A percentile compares a stretch with the other conserved stretches of the same genome.
These are phyloP conservation scores for Euura lappo DNA, from an alignment of 1,140 invertebrate genomes.

Conservation along the genomic window DNA sequence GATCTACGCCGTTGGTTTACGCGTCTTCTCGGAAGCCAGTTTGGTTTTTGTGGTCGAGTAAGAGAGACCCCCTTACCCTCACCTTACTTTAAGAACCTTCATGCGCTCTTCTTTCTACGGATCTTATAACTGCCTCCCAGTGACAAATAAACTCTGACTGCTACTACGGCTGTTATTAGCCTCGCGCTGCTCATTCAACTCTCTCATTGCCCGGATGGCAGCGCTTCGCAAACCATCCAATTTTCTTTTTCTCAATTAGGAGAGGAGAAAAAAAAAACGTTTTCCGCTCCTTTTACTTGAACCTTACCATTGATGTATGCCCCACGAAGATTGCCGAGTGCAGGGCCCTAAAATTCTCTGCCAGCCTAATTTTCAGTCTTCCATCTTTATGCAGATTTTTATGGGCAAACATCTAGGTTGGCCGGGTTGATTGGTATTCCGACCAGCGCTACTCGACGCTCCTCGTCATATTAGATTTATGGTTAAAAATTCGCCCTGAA, in stretches of 20 bases:
- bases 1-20: slow-evolving; percentile 40
- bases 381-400: slow-evolving; percentile 48
- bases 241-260: no score
- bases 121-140: slow-evolving; percentile 33
- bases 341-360: slow-evolving; percentile 12
- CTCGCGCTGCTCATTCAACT: no score
- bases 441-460: slow-evolving; percentile 21
- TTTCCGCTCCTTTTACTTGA: no score
- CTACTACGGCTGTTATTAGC: slow-evolving; percentile 12
- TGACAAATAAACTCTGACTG: slow-evolving; percentile 41
- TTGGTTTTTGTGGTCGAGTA: slow-evolving; percentile 36
- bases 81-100: slow-evolving; percentile 6
- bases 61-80: neutral
- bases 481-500: slow-evolving; percentile 43
- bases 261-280: no score
- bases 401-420: slow-evolving; percentile 48
- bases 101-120: slow-evolving; percentile 26
- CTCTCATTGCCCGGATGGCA: no score
- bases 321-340: no score
- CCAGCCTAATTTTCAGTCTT: slow-evolving; percentile 42
- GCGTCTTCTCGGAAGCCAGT: slow-evolving; percentile 39
- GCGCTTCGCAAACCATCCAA: no score
- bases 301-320: no score
- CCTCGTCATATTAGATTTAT: slow-evolving; percentile 41
- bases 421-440: slow-evolving; percentile 50